phyloP scores from a whole-genome alignment of 2,113 vertebrate genomes.

The Bombycilla garrulus region DNA sequence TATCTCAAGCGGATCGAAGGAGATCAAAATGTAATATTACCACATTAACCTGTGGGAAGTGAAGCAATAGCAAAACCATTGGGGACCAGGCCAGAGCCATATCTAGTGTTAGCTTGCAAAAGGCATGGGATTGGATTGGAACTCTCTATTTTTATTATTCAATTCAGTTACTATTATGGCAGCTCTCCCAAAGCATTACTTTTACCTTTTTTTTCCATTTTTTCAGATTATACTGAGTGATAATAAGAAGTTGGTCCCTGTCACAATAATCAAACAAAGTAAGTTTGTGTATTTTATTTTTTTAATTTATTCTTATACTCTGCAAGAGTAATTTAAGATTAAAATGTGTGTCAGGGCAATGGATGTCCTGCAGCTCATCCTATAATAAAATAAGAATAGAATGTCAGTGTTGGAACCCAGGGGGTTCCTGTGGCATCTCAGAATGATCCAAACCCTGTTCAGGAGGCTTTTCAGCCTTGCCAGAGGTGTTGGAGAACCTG shows the following conservation, averaged over 20 bases:
- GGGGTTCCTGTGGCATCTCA: too few species aligned
- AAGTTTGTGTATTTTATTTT: slow-evolving; percentile 24
- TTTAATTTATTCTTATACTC: not conserved
- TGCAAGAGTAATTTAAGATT: not conserved
- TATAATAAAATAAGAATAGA: not conserved
- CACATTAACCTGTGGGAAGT: not conserved
- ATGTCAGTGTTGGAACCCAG: too few species aligned
- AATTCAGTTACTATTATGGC: not conserved
- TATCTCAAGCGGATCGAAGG: not conserved
- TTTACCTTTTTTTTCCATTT: not conserved
- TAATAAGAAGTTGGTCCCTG: slow-evolving; percentile 70
- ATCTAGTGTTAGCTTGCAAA: not conserved
- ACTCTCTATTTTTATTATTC: not conserved
- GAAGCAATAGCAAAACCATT: not conserved
- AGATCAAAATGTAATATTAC: not conserved
- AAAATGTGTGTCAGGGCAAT: not conserved
- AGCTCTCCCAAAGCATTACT: not conserved
- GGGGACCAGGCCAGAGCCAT: not conserved
- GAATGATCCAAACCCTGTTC: too few species aligned
- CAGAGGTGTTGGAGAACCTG: too few species aligned
- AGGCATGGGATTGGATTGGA: not conserved
- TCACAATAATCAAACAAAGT: slow-evolving; percentile 82
- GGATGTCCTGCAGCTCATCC: not conserved
- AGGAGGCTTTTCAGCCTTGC: too few species aligned
- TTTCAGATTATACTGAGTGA: slow-evolving; percentile 69